These are phyloP conservation scores for Andrena bucephala DNA, from an alignment of 2,888 invertebrate genomes.

Conservation along the genomic window DNA sequence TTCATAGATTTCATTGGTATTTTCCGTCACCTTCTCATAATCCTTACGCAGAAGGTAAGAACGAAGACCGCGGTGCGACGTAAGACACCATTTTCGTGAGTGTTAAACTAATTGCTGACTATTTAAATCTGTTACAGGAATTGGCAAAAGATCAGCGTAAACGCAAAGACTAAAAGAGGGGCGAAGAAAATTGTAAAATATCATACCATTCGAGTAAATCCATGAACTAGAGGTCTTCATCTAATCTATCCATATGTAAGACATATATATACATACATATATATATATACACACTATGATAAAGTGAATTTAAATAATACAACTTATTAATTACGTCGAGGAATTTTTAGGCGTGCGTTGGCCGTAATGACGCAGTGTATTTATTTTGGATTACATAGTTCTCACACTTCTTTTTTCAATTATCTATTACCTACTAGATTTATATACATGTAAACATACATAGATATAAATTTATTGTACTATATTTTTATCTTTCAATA, in stretches of 20 bases:
- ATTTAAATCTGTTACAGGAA: slow-evolving; percentile 67
- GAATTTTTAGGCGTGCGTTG: slow-evolving; percentile 53
- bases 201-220: slow-evolving; percentile 81
- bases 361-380: slow-evolving; percentile 59
- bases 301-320: slow-evolving; percentile 67
- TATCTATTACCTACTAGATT: slow-evolving; percentile 70
- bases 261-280: slow-evolving; percentile 61
- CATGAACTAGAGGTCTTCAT: slow-evolving; percentile 84
- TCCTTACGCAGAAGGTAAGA: slow-evolving; percentile 94
- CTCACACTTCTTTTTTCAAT: slow-evolving; percentile 63
- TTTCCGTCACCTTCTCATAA: slow-evolving; percentile 96
- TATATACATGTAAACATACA: slow-evolving; percentile 73
- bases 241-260: slow-evolving; percentile 79
- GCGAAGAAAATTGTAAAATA: slow-evolving; percentile 63
- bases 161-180: slow-evolving; percentile 76
- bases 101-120: background rate
- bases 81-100: background rate
- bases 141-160: slow-evolving; percentile 76
- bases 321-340: slow-evolving; percentile 66
- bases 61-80: no score
- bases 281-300: slow-evolving; percentile 56
- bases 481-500: slow-evolving; percentile 81
- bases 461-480: slow-evolving; percentile 72
- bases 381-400: slow-evolving; percentile 67
- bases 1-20: slow-evolving; percentile 98